These are phyloP conservation scores for Caenorhabditis doughertyi DNA, from an alignment of 2,888 invertebrate species.

Conservation along the genomic window DNA sequence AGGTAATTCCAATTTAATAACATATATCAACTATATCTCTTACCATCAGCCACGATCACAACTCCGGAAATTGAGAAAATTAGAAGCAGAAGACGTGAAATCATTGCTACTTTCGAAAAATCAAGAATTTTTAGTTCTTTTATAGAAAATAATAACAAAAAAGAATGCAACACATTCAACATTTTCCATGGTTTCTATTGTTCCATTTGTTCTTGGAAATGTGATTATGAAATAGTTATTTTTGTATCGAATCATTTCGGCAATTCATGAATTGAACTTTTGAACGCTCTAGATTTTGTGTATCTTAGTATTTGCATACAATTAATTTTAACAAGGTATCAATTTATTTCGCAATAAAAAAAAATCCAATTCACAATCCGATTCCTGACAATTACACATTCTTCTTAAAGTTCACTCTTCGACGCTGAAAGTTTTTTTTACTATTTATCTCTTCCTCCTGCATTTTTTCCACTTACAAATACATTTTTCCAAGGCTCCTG, in stretches of 20 bases:
- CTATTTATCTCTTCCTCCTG: too few species aligned
- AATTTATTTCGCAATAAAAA: neutral
- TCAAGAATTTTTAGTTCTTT: neutral
- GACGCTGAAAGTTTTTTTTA: neutral
- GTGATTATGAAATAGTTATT: too few species aligned
- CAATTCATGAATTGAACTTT: too few species aligned
- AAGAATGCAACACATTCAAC: too few species aligned
- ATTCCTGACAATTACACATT: neutral
- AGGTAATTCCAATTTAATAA: neutral
- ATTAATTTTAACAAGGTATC: neutral
- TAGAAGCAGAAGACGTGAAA: neutral
- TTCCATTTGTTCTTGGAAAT: too few species aligned
- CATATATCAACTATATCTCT: neutral
- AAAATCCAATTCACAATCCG: neutral
- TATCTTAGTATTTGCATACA: too few species aligned
- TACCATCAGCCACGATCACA: neutral
- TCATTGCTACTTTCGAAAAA: neutral
- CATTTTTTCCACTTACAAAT: slow-evolving; percentile 12
- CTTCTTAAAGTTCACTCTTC: neutral
- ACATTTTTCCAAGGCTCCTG: slow-evolving; percentile 6
- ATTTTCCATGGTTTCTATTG: too few species aligned
- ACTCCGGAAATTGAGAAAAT: neutral
- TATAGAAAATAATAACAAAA: neutral
- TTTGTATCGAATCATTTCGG: too few species aligned
- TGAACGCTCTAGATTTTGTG: too few species aligned